Percentiles rank a stretch among this genome's conserved stretches.
phyloP scores from a whole-genome alignment of 2,797 vertebrate species.

The Danionella dracula region DNA sequence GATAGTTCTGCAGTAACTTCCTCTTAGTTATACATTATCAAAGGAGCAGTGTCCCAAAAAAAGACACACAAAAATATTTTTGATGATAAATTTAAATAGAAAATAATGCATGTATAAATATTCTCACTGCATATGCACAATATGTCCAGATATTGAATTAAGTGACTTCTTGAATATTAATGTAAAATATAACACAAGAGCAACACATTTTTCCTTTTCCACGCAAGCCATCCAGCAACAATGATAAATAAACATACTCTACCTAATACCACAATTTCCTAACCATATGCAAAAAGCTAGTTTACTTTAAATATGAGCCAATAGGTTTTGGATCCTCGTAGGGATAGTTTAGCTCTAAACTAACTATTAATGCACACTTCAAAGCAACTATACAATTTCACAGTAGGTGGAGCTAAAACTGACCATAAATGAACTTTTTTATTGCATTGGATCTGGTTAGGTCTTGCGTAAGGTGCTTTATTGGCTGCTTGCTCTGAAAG shows the following conservation, averaged over 20 bases:
- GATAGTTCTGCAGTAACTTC: too few relatives aligned
- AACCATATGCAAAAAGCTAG: background rate
- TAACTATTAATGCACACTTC: background rate
- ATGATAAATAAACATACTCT: constrained; percentile 10
- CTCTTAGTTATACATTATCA: too few relatives aligned
- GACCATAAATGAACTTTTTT: background rate
- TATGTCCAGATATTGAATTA: background rate
- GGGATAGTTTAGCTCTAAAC: too few relatives aligned
- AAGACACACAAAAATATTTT: too few relatives aligned
- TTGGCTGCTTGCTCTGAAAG: constrained; percentile 10
- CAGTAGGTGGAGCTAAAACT: background rate
- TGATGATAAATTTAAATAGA: too few relatives aligned
- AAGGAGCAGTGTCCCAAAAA: too few relatives aligned
- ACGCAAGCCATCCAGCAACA: background rate
- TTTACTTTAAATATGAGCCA: too few relatives aligned
- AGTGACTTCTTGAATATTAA: constrained; percentile 8
- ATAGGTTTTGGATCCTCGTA: too few relatives aligned
- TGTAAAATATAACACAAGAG: background rate
- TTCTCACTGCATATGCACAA: background rate
- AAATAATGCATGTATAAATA: background rate
- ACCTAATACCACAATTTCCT: constrained; percentile 10
- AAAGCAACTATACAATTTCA: background rate
- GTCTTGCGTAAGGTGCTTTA: constrained; percentile 34
- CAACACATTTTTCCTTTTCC: background rate
- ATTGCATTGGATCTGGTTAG: background rate